phyloP scores from a whole-genome alignment of 2,113 vertebrate genomes.

The Microcebus lehilahytsara region DNA sequence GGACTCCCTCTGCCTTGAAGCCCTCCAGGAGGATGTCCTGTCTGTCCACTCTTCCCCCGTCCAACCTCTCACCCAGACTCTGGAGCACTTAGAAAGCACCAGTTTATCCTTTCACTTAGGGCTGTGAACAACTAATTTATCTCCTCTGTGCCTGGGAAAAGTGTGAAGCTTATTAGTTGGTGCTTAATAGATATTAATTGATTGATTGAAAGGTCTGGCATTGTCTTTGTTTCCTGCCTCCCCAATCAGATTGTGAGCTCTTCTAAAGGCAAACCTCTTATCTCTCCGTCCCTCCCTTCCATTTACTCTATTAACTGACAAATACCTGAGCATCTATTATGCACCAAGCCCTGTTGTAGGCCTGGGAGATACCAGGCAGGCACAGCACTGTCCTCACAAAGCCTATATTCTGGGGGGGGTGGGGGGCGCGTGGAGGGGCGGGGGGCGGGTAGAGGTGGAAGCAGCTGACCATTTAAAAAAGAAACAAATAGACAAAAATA shows the following conservation, averaged over 20 bases:
- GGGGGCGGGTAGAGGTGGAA: no score
- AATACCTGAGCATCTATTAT: not conserved
- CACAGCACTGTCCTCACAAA: not conserved
- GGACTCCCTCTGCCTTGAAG: not conserved
- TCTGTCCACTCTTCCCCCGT: not conserved
- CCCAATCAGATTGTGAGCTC: not conserved
- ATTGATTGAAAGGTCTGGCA: not conserved
- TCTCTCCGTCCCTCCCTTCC: not conserved
- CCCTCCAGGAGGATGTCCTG: not conserved
- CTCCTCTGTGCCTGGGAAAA: not conserved
- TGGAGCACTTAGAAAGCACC: not conserved
- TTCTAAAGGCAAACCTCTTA: not conserved
- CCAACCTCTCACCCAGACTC: not conserved
- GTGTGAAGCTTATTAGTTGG: not conserved
- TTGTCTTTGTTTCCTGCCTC: conserved; percentile 11
- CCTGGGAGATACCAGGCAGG: not conserved
- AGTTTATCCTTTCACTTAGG: not conserved
- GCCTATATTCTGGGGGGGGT: not conserved
- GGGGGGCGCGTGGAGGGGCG: no score
- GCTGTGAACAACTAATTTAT: not conserved
- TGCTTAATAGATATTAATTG: not conserved
- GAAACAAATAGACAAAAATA: not conserved
- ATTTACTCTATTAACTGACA: not conserved
- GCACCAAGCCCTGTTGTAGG: not conserved
- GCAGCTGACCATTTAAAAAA: not conserved